phyloP scores from a whole-genome alignment of 2,113 vertebrate genomes.

The Sceloporus tristichus region DNA sequence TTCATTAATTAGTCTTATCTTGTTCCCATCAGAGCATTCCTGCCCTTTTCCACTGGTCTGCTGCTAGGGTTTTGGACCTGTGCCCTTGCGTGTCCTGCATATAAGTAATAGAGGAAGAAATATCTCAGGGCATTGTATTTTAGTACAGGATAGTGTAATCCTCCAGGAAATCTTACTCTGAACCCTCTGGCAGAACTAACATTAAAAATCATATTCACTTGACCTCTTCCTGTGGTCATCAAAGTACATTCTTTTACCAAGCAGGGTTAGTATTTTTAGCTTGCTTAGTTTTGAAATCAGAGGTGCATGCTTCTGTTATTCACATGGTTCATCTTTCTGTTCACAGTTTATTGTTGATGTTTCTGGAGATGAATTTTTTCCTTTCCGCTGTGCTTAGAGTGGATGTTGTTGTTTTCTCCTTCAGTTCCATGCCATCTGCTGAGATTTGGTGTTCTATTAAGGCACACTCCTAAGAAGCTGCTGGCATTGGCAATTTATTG shows the following conservation, averaged over 20 bases:
- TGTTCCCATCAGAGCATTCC: not conserved
- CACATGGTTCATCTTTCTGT: not conserved
- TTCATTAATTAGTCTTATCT: constrained; percentile 12
- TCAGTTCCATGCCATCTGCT: not conserved
- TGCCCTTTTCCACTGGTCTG: constrained; percentile 29
- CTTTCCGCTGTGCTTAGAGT: not conserved
- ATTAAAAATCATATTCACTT: constrained; percentile 32
- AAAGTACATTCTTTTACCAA: not conserved
- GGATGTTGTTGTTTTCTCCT: not conserved
- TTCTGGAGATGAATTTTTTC: not conserved
- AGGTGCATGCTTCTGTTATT: not conserved
- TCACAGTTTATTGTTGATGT: not conserved
- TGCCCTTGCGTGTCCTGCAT: not conserved
- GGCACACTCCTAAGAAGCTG: not conserved
- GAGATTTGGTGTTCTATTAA: not conserved
- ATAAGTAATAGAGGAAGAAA: constrained; percentile 2
- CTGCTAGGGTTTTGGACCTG: constrained; percentile 5
- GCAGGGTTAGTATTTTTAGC: not conserved
- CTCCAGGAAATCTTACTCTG: constrained; percentile 26
- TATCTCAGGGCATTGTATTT: not conserved
- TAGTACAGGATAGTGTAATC: not conserved
- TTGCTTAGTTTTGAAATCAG: not conserved
- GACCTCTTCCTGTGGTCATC: not conserved
- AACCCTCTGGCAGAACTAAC: not conserved
- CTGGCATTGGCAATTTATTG: not conserved